phyloP scores from a whole-genome alignment of 2,113 vertebrate genomes.

The Atherinomorus stipes region DNA sequence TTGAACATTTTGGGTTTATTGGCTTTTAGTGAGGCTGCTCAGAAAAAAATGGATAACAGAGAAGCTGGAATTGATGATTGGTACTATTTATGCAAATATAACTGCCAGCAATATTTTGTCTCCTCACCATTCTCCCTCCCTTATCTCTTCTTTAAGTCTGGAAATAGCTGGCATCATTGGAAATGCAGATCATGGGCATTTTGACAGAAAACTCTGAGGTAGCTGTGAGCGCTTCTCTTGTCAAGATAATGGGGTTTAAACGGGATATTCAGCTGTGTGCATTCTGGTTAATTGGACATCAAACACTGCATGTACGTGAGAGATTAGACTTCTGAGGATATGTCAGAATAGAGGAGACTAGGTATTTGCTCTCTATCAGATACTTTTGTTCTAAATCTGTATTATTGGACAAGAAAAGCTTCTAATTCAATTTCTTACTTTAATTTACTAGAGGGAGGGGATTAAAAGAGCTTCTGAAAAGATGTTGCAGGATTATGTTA shows the following conservation, averaged over 20 bases:
- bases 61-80: conserved; percentile 13
- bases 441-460: conserved; percentile 66
- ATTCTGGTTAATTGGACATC: conserved; percentile 80
- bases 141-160: conserved; percentile 39
- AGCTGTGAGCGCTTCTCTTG: conserved; percentile 60
- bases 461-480: conserved; percentile 71
- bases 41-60: background rate
- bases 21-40: background rate
- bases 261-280: conserved; percentile 70
- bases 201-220: conserved; percentile 64
- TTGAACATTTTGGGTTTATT: conserved; percentile 2
- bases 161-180: conserved; percentile 45
- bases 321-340: conserved; percentile 77
- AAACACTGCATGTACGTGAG: conserved; percentile 68
- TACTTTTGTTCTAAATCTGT: conserved; percentile 74
- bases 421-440: conserved; percentile 79
- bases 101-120: conserved; percentile 18
- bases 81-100: conserved; percentile 18
- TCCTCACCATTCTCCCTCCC: conserved; percentile 1
- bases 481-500: conserved; percentile 70
- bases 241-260: conserved; percentile 73
- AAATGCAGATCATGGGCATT: conserved; percentile 67
- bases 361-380: conserved; percentile 72
- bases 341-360: conserved; percentile 67
- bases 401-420: conserved; percentile 72